These are phyloP conservation scores for Onychostruthus taczanowskii DNA, from an alignment of 2,113 vertebrate species.

Conservation along the genomic window DNA sequence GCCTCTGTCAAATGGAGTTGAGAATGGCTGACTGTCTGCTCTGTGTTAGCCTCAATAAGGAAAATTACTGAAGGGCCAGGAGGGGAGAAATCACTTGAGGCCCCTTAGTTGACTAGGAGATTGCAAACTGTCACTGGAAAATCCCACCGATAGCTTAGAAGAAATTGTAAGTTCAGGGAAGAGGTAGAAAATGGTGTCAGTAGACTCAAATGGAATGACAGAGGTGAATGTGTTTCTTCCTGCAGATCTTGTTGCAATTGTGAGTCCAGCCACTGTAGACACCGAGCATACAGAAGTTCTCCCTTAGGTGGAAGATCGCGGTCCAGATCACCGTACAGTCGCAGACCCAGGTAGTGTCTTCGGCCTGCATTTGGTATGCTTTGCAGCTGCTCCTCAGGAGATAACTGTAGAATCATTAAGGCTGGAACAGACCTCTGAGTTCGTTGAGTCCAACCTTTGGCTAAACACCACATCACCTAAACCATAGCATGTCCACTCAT, in stretches of 20 bases:
- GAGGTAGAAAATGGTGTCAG: neutral
- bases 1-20: conserved; percentile 47
- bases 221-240: conserved; percentile 45
- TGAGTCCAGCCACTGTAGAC: conserved; percentile 84
- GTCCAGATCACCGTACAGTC: conserved; percentile 83
- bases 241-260: conserved; percentile 87
- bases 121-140: conserved; percentile 13
- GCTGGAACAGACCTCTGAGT: neutral
- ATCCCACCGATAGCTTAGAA: conserved; percentile 1
- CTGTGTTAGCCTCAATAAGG: conserved; percentile 40
- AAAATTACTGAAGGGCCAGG: neutral
- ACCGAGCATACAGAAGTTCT: conserved; percentile 82
- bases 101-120: neutral
- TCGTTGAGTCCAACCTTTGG: neutral
- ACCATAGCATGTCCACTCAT: rapidly evolving
- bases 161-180: neutral
- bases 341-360: conserved; percentile 85
- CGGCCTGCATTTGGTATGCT: neutral
- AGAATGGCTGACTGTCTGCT: conserved; percentile 4
- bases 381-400: neutral
- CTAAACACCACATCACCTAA: neutral
- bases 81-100: neutral
- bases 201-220: neutral
- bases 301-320: conserved; percentile 78
- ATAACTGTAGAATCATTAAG: neutral